phyloP scores from a whole-genome alignment of 2,113 vertebrate genomes.

The Marmota flaviventris region DNA sequence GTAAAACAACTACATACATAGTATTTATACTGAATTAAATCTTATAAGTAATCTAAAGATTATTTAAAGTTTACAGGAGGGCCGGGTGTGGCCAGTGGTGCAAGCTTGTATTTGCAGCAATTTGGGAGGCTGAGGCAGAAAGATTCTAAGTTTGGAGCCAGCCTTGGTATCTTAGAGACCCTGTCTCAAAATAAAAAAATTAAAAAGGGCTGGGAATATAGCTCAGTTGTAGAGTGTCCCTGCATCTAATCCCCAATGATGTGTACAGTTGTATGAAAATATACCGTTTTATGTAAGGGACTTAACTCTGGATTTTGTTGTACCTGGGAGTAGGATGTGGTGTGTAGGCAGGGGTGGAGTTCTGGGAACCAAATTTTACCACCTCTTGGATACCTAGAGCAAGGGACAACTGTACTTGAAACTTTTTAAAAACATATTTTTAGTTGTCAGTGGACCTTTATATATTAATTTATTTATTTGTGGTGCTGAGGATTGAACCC shows the following conservation, averaged over 20 bases:
- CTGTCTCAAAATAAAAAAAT: no score
- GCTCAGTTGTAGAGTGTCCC: neutral
- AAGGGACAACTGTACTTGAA: neutral
- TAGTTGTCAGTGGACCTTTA: no score
- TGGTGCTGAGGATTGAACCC: no score
- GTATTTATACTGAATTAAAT: neutral
- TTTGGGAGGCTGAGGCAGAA: neutral
- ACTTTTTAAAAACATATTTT: no score
- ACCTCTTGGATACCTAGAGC: neutral
- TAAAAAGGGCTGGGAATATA: neutral
- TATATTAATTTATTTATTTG: no score
- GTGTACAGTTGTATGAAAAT: neutral
- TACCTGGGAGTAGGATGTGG: neutral
- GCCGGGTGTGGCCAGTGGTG: neutral
- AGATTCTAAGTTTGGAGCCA: neutral
- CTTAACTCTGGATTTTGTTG: neutral
- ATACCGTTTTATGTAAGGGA: neutral
- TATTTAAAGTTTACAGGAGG: neutral
- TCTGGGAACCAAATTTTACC: neutral
- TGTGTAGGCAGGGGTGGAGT: neutral
- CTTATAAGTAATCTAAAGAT: neutral
- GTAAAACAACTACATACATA: neutral
- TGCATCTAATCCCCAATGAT: neutral
- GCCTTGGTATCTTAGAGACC: neutral
- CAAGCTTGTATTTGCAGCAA: neutral